Evolutionary conservation across 2,113 vertebrate genomes (phyloP).

Genomic region (Apteryx owenii): DNA sequence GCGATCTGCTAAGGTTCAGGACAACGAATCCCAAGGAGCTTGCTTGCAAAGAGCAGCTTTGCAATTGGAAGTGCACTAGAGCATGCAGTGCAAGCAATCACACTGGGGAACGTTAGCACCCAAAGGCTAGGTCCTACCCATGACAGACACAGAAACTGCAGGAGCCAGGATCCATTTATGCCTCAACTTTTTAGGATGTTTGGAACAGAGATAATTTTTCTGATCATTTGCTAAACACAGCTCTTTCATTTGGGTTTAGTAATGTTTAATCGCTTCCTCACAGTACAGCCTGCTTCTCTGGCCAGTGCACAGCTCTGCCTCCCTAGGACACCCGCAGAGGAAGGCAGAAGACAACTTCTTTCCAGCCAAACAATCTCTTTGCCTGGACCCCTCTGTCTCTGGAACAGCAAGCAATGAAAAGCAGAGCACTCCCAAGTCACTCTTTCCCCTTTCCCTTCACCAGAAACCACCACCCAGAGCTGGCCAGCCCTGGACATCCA

Average conservation of each 20-base stretch:
- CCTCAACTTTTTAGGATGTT: neutral
- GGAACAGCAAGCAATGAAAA: fast-evolving
- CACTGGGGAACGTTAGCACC: neutral
- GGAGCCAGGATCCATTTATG: neutral
- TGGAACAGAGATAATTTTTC: neutral
- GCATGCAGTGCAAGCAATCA: fast-evolving
- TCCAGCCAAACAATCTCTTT: neutral
- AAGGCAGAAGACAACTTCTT: neutral
- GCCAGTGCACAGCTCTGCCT: neutral
- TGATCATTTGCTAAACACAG: neutral
- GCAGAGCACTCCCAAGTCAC: neutral
- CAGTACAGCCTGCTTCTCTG: neutral
- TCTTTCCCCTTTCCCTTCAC: neutral
- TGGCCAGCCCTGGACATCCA: neutral
- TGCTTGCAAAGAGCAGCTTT: neutral
- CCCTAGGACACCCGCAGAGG: neutral
- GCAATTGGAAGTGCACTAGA: neutral
- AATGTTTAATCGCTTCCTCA: neutral
- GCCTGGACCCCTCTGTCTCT: fast-evolving
- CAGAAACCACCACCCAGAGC: neutral
- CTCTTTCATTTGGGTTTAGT: neutral
- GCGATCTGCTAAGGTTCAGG: neutral
- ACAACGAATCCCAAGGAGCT: neutral
- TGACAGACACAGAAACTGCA: neutral
- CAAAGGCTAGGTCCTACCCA: neutral